phyloP scores from a whole-genome alignment of 2,113 vertebrate genomes.

The Psittacara wagleri region DNA sequence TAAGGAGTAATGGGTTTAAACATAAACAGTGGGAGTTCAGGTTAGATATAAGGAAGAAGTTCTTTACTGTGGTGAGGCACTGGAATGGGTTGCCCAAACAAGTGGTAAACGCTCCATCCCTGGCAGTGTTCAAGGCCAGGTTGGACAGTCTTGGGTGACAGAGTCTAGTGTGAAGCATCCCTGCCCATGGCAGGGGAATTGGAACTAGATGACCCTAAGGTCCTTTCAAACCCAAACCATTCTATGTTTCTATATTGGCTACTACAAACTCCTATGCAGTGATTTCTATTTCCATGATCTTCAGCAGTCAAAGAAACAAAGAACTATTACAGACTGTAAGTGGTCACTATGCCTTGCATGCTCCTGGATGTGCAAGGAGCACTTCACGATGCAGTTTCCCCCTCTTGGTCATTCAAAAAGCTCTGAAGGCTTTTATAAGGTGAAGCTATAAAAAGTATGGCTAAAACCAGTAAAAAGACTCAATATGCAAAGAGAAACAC shows the following conservation, averaged over 20 bases:
- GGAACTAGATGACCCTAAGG: background rate
- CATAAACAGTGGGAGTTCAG: background rate
- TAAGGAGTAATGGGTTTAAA: background rate
- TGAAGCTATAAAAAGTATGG: background rate
- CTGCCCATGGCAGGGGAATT: background rate
- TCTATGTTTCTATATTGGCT: background rate
- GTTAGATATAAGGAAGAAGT: background rate
- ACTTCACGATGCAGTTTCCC: rapidly evolving
- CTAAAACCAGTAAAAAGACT: background rate
- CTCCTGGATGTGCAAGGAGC: background rate
- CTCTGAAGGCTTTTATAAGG: background rate
- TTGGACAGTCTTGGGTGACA: background rate
- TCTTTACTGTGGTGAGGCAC: background rate
- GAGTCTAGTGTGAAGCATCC: background rate
- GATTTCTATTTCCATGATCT: background rate
- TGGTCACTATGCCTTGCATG: background rate
- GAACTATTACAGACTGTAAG: background rate
- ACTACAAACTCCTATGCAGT: background rate
- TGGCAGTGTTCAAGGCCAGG: background rate
- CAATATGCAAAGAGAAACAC: background rate
- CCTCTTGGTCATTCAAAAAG: background rate
- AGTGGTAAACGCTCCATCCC: background rate
- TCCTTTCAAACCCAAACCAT: background rate
- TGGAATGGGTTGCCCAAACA: background rate
- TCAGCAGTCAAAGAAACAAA: background rate